phyloP scores from a whole-genome alignment of 2,888 invertebrate species.

The Meteorus colon region DNA sequence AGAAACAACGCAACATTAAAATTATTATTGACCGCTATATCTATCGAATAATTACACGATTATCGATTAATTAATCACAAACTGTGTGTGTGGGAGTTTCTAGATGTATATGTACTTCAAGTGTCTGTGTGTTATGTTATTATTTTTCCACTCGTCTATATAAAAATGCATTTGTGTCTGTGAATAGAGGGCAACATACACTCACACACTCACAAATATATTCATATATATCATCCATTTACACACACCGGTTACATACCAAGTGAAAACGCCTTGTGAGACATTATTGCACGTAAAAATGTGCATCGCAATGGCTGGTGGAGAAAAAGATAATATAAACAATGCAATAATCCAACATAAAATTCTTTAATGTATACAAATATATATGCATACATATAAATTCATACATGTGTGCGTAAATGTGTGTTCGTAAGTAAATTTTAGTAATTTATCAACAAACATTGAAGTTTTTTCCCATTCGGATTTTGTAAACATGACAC shows the following conservation, averaged over 20 bases:
- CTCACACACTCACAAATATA: neutral
- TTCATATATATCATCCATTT: neutral
- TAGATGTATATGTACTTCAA: no score
- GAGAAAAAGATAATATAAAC: neutral
- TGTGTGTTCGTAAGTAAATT: neutral
- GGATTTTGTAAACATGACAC: no score
- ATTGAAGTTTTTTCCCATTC: no score
- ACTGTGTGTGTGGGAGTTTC: no score
- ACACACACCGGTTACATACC: slow-evolving; percentile 4
- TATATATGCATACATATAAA: neutral
- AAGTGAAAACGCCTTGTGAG: slow-evolving; percentile 11
- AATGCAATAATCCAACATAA: neutral
- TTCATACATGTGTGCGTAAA: neutral
- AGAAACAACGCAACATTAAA: neutral
- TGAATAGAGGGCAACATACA: neutral
- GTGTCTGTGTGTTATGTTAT: neutral
- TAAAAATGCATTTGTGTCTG: neutral
- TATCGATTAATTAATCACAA: neutral
- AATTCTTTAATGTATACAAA: neutral
- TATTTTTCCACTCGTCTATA: neutral
- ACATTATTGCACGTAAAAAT: neutral
- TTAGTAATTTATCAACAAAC: no score
- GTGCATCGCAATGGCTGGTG: neutral
- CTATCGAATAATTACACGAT: neutral
- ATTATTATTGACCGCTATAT: neutral